Base-by-base conservation (phyloP, 1,140 invertebrate genomes). In the Diachasmimorpha longicaudata region DNA sequence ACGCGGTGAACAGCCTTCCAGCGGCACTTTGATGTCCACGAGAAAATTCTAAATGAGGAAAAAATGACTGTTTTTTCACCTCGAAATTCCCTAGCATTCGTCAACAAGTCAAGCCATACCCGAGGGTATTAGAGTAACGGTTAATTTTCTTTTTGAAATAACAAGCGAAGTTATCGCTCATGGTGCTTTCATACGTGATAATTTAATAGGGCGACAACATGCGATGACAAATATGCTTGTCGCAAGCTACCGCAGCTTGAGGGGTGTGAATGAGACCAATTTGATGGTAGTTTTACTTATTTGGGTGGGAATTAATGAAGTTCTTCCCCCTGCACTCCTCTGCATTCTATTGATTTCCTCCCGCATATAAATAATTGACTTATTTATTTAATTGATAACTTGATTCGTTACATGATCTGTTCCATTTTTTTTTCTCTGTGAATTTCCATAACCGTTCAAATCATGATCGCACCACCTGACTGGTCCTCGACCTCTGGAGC, bases 121-220 rank as follows among this genome's bases (percentile, higher is more conserved):
- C 16, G n/a, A n/a, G 48, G 48, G n/a, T 25, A 63, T 63, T 63
- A 14, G 19, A 63, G 23, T 63, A 63, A 63, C 58, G 58, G 31
- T 63, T 63, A 63, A 63, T 63, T 63, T 63, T 63, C 58, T n/a
- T 63, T 31, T 63, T 23, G 11, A 13, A 63, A 63, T 63, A 63
- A 63, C 58, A 63, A 63, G 58, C 21, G 11, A 11, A 63, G 58
- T 63, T 63, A 63, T 63, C 11, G 58, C 21, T 10, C 16, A 11
- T 14, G 9, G 19, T 11, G 21, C 58, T 63, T 25, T 63, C 21
- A 19, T 63, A 63, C 14, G 48, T 63, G 23, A 63, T 63, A 63
- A 63, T 63, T 63, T 63, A 63, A 63, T 63, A 63, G 58, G 10
- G 58, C 23, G 31, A 63, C 58, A 63, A 63, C 58, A 63, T 63